Percentiles rank a stretch among this genome's conserved stretches.
Evolutionary conservation across 2,113 vertebrate species (phyloP).

Genomic region (Siphamia tubifer): DNA sequence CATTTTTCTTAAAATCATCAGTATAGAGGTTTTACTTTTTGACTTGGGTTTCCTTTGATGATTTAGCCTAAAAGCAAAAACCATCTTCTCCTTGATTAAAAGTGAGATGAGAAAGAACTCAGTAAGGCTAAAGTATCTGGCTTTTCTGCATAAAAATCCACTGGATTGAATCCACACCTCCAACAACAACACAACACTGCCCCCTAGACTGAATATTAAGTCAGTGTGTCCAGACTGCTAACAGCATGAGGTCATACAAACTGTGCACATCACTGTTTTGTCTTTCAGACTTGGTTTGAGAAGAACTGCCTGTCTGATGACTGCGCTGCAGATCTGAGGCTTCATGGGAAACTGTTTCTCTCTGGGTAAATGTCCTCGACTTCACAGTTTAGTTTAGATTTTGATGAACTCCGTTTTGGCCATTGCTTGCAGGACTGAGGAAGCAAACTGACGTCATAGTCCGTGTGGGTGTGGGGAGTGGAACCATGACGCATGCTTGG

Average conservation of each 20-base stretch:
- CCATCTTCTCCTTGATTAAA: slow-evolving; percentile 16
- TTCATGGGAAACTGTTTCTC: slow-evolving; percentile 89
- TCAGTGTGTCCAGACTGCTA: not conserved
- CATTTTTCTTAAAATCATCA: slow-evolving; percentile 41
- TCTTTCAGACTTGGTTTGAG: slow-evolving; percentile 92
- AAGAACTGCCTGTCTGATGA: slow-evolving; percentile 97
- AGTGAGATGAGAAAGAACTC: slow-evolving; percentile 18
- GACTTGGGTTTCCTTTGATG: slow-evolving; percentile 38
- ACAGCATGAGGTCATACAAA: slow-evolving; percentile 59
- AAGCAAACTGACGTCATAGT: slow-evolving; percentile 65
- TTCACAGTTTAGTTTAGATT: slow-evolving; percentile 5
- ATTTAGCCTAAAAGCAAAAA: slow-evolving; percentile 25
- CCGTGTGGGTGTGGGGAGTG: slow-evolving; percentile 68
- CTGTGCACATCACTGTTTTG: slow-evolving; percentile 52
- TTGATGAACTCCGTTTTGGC: slow-evolving; percentile 7
- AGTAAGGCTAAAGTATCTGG: slow-evolving; percentile 7
- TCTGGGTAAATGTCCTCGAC: slow-evolving; percentile 82
- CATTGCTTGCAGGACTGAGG: slow-evolving; percentile 21
- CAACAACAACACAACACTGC: slow-evolving; percentile 61
- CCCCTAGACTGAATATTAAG: slow-evolving; percentile 58
- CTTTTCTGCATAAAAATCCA: not conserved
- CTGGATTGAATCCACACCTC: not conserved
- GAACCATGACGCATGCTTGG: slow-evolving; percentile 74
- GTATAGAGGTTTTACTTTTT: slow-evolving; percentile 2
- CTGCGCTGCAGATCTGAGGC: slow-evolving; percentile 92